These are phyloP conservation scores for Dinocampus coccinellae DNA, from an alignment of 2,888 invertebrate species.

Conservation along the genomic window DNA sequence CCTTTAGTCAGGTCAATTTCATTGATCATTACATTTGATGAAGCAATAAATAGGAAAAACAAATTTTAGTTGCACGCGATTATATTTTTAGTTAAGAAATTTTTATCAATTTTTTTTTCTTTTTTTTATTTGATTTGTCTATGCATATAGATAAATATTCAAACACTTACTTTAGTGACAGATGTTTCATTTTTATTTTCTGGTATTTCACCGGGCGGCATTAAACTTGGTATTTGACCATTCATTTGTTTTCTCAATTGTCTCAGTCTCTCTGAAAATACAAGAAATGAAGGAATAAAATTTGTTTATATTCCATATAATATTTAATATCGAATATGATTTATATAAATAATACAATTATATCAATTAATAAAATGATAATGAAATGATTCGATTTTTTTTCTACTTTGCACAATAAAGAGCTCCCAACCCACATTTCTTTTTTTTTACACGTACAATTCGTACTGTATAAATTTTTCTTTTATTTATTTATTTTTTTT, in stretches of 20 bases:
- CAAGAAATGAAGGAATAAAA: too few relatives aligned
- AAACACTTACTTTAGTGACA: slow-evolving; percentile 63
- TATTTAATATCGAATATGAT: neutral
- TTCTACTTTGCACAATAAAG: neutral
- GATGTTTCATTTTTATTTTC: slow-evolving; percentile 64
- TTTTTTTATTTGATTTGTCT: slow-evolving; percentile 15
- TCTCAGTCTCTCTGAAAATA: slow-evolving; percentile 54
- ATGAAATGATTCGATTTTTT: neutral
- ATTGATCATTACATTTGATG: neutral
- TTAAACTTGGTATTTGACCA: slow-evolving; percentile 32
- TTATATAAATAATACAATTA: neutral
- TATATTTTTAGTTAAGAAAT: too few relatives aligned
- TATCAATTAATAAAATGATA: neutral
- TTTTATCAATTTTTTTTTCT: too few relatives aligned
- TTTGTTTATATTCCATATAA: neutral
- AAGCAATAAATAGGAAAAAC: neutral
- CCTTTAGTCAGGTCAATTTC: neutral
- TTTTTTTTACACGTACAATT: neutral
- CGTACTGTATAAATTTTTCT: neutral
- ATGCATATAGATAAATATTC: too few relatives aligned
- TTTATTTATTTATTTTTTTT: neutral
- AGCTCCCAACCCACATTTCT: neutral
- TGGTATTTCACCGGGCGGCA: slow-evolving; percentile 56
- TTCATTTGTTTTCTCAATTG: slow-evolving; percentile 53
- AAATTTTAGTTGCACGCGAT: slow-evolving; percentile 9